A percentile compares a stretch with the other conserved stretches of the same genome.
These are phyloP conservation scores for Trachelus troglodyta DNA, from an alignment of 2,888 invertebrate genomes.

Conservation along the genomic window DNA sequence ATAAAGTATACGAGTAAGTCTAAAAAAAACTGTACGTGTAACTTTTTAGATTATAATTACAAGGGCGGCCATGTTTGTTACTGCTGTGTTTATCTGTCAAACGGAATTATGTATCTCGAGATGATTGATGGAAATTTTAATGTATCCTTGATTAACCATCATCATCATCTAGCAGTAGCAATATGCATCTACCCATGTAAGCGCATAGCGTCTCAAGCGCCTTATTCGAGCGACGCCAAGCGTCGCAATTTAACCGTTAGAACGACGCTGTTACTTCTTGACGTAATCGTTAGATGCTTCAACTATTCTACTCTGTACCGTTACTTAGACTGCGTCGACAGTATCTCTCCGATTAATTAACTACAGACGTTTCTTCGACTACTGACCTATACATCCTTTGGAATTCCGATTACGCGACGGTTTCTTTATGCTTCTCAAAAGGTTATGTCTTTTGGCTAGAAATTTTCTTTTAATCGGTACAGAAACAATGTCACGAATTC, in stretches of 20 bases:
- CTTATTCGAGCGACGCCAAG: neutral
- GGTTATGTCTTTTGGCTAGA: neutral
- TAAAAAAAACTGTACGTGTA: neutral
- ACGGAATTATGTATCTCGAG: neutral
- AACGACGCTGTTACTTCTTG: neutral
- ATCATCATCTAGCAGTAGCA: neutral
- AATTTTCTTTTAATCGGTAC: neutral
- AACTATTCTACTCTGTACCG: neutral
- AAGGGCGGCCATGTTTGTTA: neutral
- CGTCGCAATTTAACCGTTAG: neutral
- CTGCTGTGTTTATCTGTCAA: neutral
- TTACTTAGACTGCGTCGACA: neutral
- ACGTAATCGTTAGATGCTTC: neutral
- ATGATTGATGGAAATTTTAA: neutral
- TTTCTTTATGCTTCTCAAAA: neutral
- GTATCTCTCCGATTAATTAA: neutral
- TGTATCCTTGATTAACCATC: neutral
- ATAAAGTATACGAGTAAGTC: slow-evolving; percentile 29
- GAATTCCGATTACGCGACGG: neutral
- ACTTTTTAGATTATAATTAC: neutral
- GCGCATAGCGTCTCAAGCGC: neutral
- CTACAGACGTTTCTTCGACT: neutral
- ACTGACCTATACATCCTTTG: neutral
- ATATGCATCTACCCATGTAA: neutral
- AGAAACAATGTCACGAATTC: neutral